phyloP scores from a whole-genome alignment of 1,140 invertebrate species.

The Eciton burchellii region DNA sequence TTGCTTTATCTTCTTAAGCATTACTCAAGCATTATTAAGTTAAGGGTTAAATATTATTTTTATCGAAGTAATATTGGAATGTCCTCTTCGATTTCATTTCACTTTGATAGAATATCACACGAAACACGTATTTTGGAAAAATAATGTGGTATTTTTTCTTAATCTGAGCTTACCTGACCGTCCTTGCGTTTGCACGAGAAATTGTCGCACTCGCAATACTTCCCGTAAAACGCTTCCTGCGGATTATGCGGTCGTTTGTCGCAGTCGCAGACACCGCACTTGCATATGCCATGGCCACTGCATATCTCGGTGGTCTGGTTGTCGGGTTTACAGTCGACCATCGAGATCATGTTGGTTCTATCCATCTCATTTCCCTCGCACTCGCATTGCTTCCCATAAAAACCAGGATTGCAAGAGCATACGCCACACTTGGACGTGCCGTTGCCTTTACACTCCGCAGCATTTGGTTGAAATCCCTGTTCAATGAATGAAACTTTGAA shows the following conservation, averaged over 20 bases:
- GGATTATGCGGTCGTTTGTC: constrained; percentile 84
- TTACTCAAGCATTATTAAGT: too few species aligned
- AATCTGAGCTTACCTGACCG: constrained; percentile 74
- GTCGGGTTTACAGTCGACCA: constrained; percentile 62
- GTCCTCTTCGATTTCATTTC: background rate
- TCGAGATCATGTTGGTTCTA: constrained; percentile 48
- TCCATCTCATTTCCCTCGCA: constrained; percentile 85
- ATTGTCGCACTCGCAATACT: constrained; percentile 92
- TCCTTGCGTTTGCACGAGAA: constrained; percentile 89
- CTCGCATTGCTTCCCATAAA: constrained; percentile 90
- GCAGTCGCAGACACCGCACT: constrained; percentile 89
- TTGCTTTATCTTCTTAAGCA: too few species aligned
- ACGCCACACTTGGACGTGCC: constrained; percentile 90
- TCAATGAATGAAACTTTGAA: background rate
- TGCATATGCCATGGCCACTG: constrained; percentile 87
- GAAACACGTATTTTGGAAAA: background rate
- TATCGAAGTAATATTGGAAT: background rate
- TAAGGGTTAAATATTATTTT: too few species aligned
- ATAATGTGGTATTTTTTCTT: background rate
- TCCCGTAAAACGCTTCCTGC: constrained; percentile 86
- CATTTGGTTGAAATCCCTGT: constrained; percentile 81
- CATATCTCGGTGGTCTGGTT: constrained; percentile 82
- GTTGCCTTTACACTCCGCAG: constrained; percentile 82
- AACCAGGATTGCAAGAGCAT: constrained; percentile 88
- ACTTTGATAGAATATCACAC: background rate